Evolutionary conservation across 2,888 invertebrate genomes (phyloP).

Genomic region (Criorhina ranunculi): DNA sequence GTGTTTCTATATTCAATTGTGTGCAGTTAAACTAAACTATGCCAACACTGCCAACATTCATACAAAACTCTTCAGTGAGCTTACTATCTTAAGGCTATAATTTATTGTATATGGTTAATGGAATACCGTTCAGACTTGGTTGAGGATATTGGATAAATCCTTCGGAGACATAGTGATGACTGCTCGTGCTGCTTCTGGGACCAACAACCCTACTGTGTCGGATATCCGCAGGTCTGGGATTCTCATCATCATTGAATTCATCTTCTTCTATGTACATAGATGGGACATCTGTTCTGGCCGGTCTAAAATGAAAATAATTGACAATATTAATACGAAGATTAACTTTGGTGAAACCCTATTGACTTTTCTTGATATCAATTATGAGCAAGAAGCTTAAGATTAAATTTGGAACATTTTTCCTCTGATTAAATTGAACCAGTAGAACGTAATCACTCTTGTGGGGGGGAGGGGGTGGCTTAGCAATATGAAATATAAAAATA

Average conservation of each 20-base stretch:
- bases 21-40: neutral
- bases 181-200: conserved; percentile 79
- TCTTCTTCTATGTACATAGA: conserved; percentile 85
- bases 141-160: conserved; percentile 85
- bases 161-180: conserved; percentile 84
- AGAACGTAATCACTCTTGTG: conserved; percentile 6
- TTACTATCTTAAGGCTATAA: conserved; percentile 79
- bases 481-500: conserved; percentile 16
- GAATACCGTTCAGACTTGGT: conserved; percentile 85
- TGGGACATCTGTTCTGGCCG: conserved; percentile 84
- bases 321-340: conserved; percentile 24
- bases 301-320: conserved; percentile 79
- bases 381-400: neutral
- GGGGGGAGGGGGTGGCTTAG: neutral
- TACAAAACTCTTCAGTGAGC: conserved; percentile 34
- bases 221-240: conserved; percentile 79
- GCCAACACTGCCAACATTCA: neutral
- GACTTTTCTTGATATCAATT: neutral
- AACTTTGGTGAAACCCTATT: neutral
- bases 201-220: conserved; percentile 79
- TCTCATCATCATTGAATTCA: conserved; percentile 83
- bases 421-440: conserved; percentile 14
- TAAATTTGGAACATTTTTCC: conserved; percentile 14
- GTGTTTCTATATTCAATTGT: conserved; percentile 6
- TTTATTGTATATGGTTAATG: conserved; percentile 83